phyloP scores from a whole-genome alignment of 2,797 vertebrate species.

The Pogoniulus pusillus region DNA sequence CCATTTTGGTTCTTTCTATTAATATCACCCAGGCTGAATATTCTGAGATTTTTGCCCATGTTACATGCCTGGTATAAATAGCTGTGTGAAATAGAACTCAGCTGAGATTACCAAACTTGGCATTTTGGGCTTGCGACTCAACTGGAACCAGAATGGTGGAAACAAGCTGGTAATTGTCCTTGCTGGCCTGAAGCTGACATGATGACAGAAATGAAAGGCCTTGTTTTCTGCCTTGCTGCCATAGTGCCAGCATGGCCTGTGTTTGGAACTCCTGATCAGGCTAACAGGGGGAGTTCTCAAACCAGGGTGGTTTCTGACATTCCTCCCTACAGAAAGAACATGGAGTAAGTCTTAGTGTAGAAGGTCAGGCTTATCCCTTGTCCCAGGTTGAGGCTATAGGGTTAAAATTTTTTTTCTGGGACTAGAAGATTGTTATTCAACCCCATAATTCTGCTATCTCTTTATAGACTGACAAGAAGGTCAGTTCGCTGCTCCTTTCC shows the following conservation, averaged over 20 bases:
- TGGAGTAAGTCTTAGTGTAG: rapidly evolving
- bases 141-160: not conserved
- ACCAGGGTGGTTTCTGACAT: not conserved
- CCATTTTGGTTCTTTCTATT: not conserved
- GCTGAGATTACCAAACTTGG: slow-evolving; percentile 34
- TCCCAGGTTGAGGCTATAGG: too few species aligned
- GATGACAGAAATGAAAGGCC: rapidly evolving
- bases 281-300: rapidly evolving
- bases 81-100: not conserved
- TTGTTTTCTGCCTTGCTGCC: rapidly evolving
- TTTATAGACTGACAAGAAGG: too few species aligned
- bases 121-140: not conserved
- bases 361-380: not conserved
- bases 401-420: too few species aligned
- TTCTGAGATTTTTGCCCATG: not conserved
- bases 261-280: not conserved
- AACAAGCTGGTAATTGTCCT: not conserved
- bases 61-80: slow-evolving; percentile 2
- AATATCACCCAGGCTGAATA: not conserved
- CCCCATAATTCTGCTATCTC: too few species aligned
- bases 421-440: too few species aligned
- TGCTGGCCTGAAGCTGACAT: not conserved
- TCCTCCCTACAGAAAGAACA: not conserved
- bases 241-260: rapidly evolving
- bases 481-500: too few species aligned